phyloP scores from a whole-genome alignment of 2,797 vertebrate genomes.

The Urocyon cinereoargenteus region DNA sequence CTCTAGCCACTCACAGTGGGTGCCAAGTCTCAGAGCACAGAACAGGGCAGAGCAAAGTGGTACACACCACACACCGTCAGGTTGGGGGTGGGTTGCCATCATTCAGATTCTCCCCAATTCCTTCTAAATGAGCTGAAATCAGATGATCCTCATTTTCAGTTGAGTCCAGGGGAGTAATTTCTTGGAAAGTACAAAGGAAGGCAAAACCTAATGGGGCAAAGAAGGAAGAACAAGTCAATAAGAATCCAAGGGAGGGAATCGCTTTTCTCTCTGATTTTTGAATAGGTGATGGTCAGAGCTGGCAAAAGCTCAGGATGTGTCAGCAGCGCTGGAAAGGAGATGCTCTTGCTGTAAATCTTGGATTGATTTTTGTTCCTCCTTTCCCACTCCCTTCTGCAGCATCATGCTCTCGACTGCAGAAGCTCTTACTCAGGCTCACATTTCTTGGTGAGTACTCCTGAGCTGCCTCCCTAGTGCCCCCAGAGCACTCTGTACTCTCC shows the following conservation, averaged over 20 bases:
- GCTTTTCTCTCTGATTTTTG: background rate
- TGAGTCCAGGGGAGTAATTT: background rate
- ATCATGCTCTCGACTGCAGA: accelerated
- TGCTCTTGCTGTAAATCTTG: background rate
- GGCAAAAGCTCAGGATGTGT: background rate
- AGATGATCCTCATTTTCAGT: background rate
- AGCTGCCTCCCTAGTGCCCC: background rate
- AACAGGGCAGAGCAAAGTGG: background rate
- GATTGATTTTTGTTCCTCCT: background rate
- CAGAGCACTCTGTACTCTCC: background rate
- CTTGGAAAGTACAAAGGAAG: background rate
- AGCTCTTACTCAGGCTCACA: background rate
- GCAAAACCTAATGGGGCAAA: background rate
- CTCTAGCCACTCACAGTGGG: background rate
- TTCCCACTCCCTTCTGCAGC: accelerated
- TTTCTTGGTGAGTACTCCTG: background rate
- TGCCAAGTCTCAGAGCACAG: background rate
- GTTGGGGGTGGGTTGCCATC: accelerated
- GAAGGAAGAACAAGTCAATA: background rate
- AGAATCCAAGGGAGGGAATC: background rate
- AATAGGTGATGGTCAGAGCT: background rate
- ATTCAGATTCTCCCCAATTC: background rate
- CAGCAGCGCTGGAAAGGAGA: background rate
- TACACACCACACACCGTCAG: accelerated
- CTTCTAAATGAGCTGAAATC: background rate